Evolutionary conservation across 1,140 invertebrate genomes (phyloP).

Genomic region (Drosophila sturtevanti): DNA sequence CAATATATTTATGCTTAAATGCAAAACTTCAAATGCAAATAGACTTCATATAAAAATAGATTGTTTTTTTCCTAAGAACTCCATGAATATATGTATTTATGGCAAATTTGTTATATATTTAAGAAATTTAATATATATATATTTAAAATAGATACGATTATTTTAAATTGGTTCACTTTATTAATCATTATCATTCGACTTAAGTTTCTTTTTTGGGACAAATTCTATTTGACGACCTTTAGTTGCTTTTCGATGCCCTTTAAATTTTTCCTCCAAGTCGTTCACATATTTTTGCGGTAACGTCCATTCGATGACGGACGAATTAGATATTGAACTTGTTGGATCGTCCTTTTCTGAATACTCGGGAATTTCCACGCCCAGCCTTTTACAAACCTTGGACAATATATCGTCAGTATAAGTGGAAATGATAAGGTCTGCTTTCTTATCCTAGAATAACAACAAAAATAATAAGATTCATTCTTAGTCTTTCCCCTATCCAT

Average conservation of each 20-base stretch:
- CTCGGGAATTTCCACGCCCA: slow-evolving; percentile 88
- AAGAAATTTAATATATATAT: no score
- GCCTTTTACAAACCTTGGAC: slow-evolving; percentile 88
- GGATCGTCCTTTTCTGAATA: slow-evolving; percentile 88
- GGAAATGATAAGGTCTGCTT: slow-evolving; percentile 94
- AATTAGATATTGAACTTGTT: slow-evolving; percentile 83
- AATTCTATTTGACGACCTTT: not conserved
- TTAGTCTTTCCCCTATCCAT: not conserved
- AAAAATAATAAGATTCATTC: not conserved
- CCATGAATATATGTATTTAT: no score
- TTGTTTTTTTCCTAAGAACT: no score
- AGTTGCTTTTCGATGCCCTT: slow-evolving; percentile 38
- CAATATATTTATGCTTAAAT: not conserved
- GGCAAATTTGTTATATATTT: no score
- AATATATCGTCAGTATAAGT: slow-evolving; percentile 95
- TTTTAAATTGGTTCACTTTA: not conserved
- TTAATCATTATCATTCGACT: not conserved
- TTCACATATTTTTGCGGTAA: slow-evolving; percentile 82
- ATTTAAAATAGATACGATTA: not conserved
- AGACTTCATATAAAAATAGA: no score
- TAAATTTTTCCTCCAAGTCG: slow-evolving; percentile 57
- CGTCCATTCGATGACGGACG: slow-evolving; percentile 86
- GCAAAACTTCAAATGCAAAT: no score
- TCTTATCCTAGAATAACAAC: slow-evolving; percentile 89
- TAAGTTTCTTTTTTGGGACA: slow-evolving; percentile 6